Evolutionary conservation across 2,888 invertebrate species (phyloP).

Genomic region (Platycnemis pennipes): DNA sequence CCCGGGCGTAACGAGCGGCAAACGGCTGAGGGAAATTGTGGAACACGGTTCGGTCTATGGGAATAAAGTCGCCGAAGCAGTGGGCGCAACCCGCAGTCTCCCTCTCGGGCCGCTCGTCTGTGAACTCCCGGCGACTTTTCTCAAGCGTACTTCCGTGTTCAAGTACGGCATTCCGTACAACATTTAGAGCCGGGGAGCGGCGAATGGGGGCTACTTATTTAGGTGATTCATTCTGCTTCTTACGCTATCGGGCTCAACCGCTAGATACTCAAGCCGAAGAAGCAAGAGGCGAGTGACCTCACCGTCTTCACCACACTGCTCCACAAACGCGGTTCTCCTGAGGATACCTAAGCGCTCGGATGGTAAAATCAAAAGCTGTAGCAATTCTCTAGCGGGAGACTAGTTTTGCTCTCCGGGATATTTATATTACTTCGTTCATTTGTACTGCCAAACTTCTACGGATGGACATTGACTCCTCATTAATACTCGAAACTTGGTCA

Average conservation of each 20-base stretch:
- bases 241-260: neutral
- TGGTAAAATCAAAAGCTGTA: neutral
- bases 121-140: neutral
- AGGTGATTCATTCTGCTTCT: neutral
- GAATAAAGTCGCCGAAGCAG: neutral
- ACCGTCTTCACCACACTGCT: neutral
- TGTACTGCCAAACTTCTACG: too few relatives aligned
- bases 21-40: neutral
- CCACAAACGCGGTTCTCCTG: neutral
- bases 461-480: too few relatives aligned
- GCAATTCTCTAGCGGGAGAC: neutral
- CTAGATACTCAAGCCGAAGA: neutral
- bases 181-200: neutral
- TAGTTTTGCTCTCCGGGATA: neutral
- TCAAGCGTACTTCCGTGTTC: neutral
- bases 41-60: neutral
- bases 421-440: too few relatives aligned
- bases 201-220: constrained; percentile 1
- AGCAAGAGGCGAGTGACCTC: neutral
- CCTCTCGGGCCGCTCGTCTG: neutral
- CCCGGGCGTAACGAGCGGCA: too few relatives aligned
- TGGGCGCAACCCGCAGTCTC: neutral
- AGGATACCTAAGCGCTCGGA: neutral
- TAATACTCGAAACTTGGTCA: too few relatives aligned
- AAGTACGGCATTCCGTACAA: neutral